These are phyloP conservation scores for Mythimna lalbum DNA, from an alignment of 2,888 invertebrate species.

Conservation along the genomic window DNA sequence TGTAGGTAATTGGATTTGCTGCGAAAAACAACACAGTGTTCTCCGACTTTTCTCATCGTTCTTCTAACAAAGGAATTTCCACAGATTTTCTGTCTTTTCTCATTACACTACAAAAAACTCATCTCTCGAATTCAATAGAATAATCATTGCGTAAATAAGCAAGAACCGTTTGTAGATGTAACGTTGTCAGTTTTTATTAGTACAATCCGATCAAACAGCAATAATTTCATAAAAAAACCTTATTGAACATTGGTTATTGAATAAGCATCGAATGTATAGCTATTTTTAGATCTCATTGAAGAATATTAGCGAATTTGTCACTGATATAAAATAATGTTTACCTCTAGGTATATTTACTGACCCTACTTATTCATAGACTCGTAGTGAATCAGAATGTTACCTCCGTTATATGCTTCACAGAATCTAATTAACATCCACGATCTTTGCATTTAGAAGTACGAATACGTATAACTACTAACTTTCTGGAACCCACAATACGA, in stretches of 20 bases:
- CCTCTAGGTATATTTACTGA: slow-evolving; percentile 22
- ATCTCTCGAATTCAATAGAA: slow-evolving; percentile 69
- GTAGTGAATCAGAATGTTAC: slow-evolving; percentile 32
- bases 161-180: slow-evolving; percentile 65
- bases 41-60: slow-evolving; percentile 66
- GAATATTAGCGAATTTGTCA: slow-evolving; percentile 24
- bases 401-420: slow-evolving; percentile 30
- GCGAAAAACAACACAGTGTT: slow-evolving; percentile 40
- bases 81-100: slow-evolving; percentile 70
- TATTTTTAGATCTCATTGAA: slow-evolving; percentile 31
- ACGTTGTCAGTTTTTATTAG: slow-evolving; percentile 68
- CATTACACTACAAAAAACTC: slow-evolving; percentile 71
- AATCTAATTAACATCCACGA: slow-evolving; percentile 34
- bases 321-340: slow-evolving; percentile 1
- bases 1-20: slow-evolving; percentile 21
- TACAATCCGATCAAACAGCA: slow-evolving; percentile 46
- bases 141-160: slow-evolving; percentile 71
- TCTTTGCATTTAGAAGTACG: slow-evolving; percentile 17
- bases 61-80: slow-evolving; percentile 67
- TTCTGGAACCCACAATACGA: too few species aligned
- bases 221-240: slow-evolving; percentile 35
- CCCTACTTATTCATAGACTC: background rate
- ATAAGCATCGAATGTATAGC: slow-evolving; percentile 22
- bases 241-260: slow-evolving; percentile 37
- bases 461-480: background rate